phyloP scores from a whole-genome alignment of 2,888 invertebrate species.

The Andrena hattorfiana region DNA sequence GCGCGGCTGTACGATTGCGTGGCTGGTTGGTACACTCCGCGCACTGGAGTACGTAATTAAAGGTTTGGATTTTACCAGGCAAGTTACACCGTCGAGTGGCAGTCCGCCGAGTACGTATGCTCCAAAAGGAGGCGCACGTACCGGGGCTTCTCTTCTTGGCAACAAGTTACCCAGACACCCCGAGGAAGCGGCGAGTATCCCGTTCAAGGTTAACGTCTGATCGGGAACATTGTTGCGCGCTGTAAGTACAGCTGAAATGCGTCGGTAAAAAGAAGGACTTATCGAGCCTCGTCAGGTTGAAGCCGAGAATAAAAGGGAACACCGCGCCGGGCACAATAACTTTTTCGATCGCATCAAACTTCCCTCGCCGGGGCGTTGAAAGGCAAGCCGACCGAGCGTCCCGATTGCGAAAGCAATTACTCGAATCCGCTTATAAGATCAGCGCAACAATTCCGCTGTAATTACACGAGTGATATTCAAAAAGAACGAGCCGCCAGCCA shows the following conservation, averaged over 20 bases:
- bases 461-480: constrained; percentile 63
- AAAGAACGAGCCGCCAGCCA: constrained; percentile 23
- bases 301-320: not conserved
- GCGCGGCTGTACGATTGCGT: too few species aligned
- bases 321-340: not conserved
- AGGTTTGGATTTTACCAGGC: too few species aligned
- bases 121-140: too few species aligned
- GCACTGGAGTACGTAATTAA: too few species aligned
- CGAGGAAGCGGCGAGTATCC: not conserved
- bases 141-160: not conserved
- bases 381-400: not conserved
- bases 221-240: not conserved
- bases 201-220: constrained; percentile 6
- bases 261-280: not conserved
- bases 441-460: constrained; percentile 51
- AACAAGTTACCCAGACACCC: constrained; percentile 1
- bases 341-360: constrained; percentile 21
- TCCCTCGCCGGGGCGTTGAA: not conserved
- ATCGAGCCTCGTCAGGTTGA: not conserved
- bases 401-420: constrained; percentile 42
- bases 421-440: constrained; percentile 55
- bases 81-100: too few species aligned
- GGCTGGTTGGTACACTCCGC: too few species aligned
- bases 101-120: too few species aligned
- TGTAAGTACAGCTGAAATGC: not conserved